These are phyloP conservation scores for Papilio aristodemus DNA, from an alignment of 1,140 invertebrate species.

Conservation along the genomic window DNA sequence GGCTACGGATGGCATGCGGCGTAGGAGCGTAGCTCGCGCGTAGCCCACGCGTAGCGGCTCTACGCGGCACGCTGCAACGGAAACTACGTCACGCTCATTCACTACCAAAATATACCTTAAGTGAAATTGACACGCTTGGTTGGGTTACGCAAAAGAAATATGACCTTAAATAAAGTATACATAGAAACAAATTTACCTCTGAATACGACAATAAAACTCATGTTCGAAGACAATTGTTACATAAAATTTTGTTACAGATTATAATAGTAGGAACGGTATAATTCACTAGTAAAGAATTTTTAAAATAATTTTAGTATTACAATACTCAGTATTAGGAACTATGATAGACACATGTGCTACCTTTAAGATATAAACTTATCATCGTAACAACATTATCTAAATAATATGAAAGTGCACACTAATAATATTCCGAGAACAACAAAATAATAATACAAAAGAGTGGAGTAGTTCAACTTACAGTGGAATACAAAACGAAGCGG, in stretches of 20 bases:
- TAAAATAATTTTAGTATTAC: slow-evolving; percentile 76
- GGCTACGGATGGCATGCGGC: slow-evolving; percentile 69
- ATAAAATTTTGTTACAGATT: slow-evolving; percentile 70
- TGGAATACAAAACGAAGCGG: slow-evolving; percentile 56
- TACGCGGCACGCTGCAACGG: slow-evolving; percentile 60
- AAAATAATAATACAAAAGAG: slow-evolving; percentile 64
- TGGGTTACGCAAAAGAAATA: slow-evolving; percentile 32
- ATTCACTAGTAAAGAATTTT: slow-evolving; percentile 78
- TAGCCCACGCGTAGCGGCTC: slow-evolving; percentile 44
- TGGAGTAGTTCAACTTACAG: slow-evolving; percentile 50
- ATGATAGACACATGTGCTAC: slow-evolving; percentile 77
- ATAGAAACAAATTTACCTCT: slow-evolving; percentile 34
- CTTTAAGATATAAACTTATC: slow-evolving; percentile 73
- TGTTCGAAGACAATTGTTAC: slow-evolving; percentile 51
- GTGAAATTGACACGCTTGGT: slow-evolving; percentile 36
- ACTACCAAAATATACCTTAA: slow-evolving; percentile 34
- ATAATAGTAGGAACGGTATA: slow-evolving; percentile 79
- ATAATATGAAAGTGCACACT: slow-evolving; percentile 60
- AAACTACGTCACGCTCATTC: slow-evolving; percentile 38
- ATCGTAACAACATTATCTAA: slow-evolving; percentile 68
- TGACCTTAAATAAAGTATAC: slow-evolving; percentile 24
- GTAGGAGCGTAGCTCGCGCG: slow-evolving; percentile 72
- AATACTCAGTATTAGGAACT: slow-evolving; percentile 78
- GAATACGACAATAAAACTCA: slow-evolving; percentile 38
- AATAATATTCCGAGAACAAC: slow-evolving; percentile 59